Evolutionary conservation across 2,797 vertebrate genomes (phyloP).

Genomic region (Pempheris klunzingeri): DNA sequence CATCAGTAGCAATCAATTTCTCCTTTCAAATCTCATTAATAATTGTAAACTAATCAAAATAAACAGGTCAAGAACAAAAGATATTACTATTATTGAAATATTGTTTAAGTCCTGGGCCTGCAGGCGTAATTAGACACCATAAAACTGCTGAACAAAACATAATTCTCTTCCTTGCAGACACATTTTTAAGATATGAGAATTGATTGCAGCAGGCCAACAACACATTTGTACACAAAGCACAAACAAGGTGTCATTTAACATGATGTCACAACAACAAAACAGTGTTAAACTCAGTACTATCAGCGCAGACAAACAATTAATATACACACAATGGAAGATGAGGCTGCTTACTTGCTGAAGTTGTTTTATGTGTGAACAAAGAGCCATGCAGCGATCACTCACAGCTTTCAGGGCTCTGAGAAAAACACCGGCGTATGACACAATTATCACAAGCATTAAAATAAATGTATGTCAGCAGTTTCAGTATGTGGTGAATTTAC

Average conservation of each 20-base stretch:
- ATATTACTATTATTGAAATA: neutral
- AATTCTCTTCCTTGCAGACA: neutral
- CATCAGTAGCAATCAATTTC: neutral
- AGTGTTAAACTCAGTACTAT: neutral
- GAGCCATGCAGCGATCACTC: slow-evolving; percentile 73
- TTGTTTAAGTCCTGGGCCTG: too few relatives aligned
- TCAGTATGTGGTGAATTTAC: slow-evolving; percentile 33
- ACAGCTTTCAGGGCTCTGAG: slow-evolving; percentile 76
- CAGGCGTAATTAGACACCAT: too few relatives aligned
- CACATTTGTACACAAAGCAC: neutral
- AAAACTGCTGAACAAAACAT: too few relatives aligned
- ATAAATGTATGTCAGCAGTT: neutral
- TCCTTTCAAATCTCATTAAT: neutral
- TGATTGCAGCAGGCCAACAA: neutral
- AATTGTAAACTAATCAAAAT: neutral
- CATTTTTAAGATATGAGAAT: neutral
- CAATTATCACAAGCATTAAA: neutral
- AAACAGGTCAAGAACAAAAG: neutral
- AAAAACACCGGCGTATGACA: slow-evolving; percentile 6
- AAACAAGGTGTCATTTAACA: neutral
- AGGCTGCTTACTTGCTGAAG: slow-evolving; percentile 77
- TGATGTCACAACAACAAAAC: neutral
- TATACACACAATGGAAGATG: neutral
- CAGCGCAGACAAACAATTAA: neutral
- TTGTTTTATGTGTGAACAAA: slow-evolving; percentile 79